Base-by-base conservation (phyloP, 2,797 vertebrate species). In the Nyctibius grandis region DNA sequence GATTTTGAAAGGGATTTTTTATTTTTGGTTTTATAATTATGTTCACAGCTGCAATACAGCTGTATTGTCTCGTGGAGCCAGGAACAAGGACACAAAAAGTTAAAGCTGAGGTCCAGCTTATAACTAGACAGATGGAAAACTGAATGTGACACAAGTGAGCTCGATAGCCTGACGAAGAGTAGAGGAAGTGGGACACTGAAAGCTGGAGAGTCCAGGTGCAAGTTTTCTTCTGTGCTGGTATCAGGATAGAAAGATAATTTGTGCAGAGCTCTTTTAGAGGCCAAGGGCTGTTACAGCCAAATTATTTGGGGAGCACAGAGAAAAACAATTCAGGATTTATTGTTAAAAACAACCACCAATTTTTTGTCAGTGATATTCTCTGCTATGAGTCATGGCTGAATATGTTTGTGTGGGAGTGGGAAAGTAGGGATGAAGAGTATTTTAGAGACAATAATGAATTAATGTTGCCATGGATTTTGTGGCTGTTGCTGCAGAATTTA, bases 401-500 rank as follows among this genome's bases (percentile, higher is more conserved):
- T 86, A 65, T 92, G 76, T 94, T 93, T 95, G 82, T 86, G 57
- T 3, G 0, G 23, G 79, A 95, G 85, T 94, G 73, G 59, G 70
- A 88, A 91, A 88, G 82, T 47, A 74, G 69, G 59, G 63, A 73
- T 89, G 85, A 88, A 81, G 44, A 65, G 42, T 88, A 76, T 95
- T 94, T 91, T 92, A 88, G 54, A 89, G 73, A 86, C 61, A 91
- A 78, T 91, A 88, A 91, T 73, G 78, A 89, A 91, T 93, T 95
- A 94, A 90, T 78, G 88, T 95, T 96, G 83, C 95, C 51, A 91
- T 96, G 89, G 93, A 94, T 88, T 93, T 96, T 79, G 65, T 89
- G 63, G 74, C 60, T 90, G 40, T 57, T 93, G 50, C 69, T 5
- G 15, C 73, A 88, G 76, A 91, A 91, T 91, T 73, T 79, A 75